Conservation (phyloP, 2,797 vertebrate species). For the Tapirus indicus region DNA sequence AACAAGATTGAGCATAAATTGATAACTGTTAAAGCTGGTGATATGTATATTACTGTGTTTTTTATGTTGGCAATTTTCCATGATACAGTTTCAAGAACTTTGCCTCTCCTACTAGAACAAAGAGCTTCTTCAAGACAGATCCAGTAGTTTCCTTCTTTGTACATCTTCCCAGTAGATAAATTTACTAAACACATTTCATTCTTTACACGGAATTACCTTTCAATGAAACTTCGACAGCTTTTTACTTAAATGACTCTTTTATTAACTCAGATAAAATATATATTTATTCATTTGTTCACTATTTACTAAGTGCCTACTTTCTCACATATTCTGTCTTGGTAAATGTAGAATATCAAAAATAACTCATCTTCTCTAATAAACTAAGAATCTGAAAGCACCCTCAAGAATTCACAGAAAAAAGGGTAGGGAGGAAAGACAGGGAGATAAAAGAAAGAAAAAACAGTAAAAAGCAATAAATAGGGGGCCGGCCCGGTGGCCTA, state of each 20-base stretch:
- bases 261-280: slow-evolving; percentile 65
- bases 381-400: slow-evolving; percentile 46
- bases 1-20: neutral
- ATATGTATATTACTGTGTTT: neutral
- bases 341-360: slow-evolving; percentile 54
- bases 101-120: neutral
- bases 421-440: neutral
- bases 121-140: slow-evolving; percentile 1
- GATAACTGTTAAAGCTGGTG: neutral
- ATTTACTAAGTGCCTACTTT: slow-evolving; percentile 46
- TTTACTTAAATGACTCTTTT: slow-evolving; percentile 33
- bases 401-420: slow-evolving; percentile 47
- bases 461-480: slow-evolving; percentile 40
- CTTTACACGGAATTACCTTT: slow-evolving; percentile 26
- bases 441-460: slow-evolving; percentile 25
- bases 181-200: slow-evolving; percentile 40
- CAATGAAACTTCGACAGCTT: slow-evolving; percentile 14
- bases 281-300: slow-evolving; percentile 45
- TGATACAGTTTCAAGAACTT: neutral
- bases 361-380: slow-evolving; percentile 54
- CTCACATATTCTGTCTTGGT: slow-evolving; percentile 29
- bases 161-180: neutral
- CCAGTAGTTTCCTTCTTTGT: slow-evolving; percentile 35
- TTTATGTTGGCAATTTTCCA: neutral
- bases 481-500: too few relatives aligned